These are phyloP conservation scores for Miichthys miiuy DNA, from an alignment of 2,797 vertebrate genomes.

Conservation along the genomic window DNA sequence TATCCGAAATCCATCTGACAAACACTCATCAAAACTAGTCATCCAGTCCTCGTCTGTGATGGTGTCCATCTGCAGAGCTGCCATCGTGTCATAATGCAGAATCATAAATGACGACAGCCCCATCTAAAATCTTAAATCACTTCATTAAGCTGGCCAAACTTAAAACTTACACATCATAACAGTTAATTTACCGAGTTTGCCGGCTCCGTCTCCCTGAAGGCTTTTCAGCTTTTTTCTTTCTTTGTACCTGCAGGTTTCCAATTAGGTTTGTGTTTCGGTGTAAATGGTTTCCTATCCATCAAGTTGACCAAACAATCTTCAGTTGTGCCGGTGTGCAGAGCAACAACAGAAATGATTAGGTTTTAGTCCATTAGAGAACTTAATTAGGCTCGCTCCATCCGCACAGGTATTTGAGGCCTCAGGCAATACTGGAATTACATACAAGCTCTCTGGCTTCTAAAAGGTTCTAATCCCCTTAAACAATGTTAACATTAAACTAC, in stretches of 20 bases:
- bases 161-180: not conserved
- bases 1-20: constrained; percentile 8
- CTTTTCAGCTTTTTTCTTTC: not conserved
- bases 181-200: not conserved
- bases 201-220: not conserved
- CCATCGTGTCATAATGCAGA: not conserved
- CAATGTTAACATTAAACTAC: not conserved
- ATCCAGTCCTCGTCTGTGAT: not conserved
- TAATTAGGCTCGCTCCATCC: not conserved
- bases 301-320: not conserved
- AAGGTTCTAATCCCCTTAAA: not conserved
- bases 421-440: too few relatives aligned
- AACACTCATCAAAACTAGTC: not conserved
- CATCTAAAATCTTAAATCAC: not conserved
- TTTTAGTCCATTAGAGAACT: not conserved
- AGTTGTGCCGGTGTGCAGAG: not conserved
- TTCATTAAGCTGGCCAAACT: not conserved
- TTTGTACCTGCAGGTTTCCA: not conserved
- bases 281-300: not conserved
- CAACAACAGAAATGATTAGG: not conserved
- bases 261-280: not conserved
- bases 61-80: not conserved
- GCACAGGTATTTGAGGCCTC: not conserved
- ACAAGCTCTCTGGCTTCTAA: not conserved
- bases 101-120: not conserved